Evolutionary conservation across 1,140 invertebrate genomes (phyloP).

Genomic region (Drosophila tropicalis): DNA sequence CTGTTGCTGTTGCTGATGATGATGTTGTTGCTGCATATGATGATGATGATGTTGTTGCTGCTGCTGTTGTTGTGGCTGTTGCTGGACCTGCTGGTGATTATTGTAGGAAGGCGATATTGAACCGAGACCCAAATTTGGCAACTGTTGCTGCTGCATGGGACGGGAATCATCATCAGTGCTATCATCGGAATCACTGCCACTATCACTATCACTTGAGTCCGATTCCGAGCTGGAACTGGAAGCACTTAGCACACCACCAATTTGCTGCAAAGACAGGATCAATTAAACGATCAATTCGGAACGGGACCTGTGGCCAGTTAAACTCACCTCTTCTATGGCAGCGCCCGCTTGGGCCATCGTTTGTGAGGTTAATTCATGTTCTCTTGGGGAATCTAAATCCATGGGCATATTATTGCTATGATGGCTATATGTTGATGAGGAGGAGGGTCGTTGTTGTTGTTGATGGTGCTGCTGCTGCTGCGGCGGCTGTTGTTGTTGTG

Average conservation of each 20-base stretch:
- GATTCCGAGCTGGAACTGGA: constrained; percentile 82
- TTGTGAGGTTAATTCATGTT: constrained; percentile 57
- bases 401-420: constrained; percentile 62
- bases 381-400: constrained; percentile 60
- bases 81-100: constrained; percentile 63
- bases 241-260: constrained; percentile 71
- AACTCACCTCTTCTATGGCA: constrained; percentile 69
- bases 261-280: constrained; percentile 57
- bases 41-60: constrained; percentile 60
- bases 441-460: constrained; percentile 45
- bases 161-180: constrained; percentile 67
- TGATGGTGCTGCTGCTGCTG: constrained; percentile 16
- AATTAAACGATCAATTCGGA: background rate
- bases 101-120: constrained; percentile 71
- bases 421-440: constrained; percentile 42
- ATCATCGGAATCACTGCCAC: constrained; percentile 82
- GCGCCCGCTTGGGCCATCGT: constrained; percentile 73
- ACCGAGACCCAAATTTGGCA: constrained; percentile 51
- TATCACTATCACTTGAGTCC: constrained; percentile 83
- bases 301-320: no score
- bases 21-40: constrained; percentile 67
- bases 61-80: constrained; percentile 63
- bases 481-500: constrained; percentile 48
- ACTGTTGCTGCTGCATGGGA: constrained; percentile 33
- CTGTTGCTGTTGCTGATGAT: constrained; percentile 62